Evolutionary conservation across 2,113 vertebrate genomes (phyloP).

Genomic region (Bothrops jararaca): DNA sequence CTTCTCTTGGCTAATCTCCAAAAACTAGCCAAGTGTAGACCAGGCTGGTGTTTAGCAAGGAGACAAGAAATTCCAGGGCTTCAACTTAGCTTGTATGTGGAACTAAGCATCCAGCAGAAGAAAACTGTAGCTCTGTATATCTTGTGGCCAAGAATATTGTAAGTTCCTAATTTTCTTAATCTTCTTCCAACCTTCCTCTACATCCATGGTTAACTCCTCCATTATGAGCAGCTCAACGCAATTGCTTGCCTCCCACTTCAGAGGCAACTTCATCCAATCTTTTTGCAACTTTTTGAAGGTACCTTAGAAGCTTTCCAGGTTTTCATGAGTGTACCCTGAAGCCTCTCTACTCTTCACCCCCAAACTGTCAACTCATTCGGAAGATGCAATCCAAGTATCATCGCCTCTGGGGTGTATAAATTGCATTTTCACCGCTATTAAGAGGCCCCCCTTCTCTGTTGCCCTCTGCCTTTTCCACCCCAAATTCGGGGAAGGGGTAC

Average conservation of each 20-base stretch:
- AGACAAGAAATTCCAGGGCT: neutral
- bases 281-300: neutral
- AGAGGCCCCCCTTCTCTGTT: neutral
- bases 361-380: neutral
- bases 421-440: neutral
- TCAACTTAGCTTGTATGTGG: neutral
- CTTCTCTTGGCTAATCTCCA: neutral
- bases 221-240: neutral
- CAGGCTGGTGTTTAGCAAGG: neutral
- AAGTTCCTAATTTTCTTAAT: neutral
- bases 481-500: neutral
- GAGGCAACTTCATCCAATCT: neutral
- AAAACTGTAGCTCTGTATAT: neutral
- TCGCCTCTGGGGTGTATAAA: neutral
- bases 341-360: neutral
- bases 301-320: neutral
- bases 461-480: neutral
- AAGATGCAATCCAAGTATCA: neutral
- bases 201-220: neutral
- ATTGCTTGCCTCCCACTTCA: neutral
- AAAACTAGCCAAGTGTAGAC: neutral
- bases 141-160: neutral
- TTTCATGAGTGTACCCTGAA: neutral
- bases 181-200: neutral
- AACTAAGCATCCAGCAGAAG: neutral